Evolutionary conservation across 2,888 invertebrate species (phyloP), one percentile per base, ranked within the genome.

Genomic region (Scelioninae gen. 2): DNA sequence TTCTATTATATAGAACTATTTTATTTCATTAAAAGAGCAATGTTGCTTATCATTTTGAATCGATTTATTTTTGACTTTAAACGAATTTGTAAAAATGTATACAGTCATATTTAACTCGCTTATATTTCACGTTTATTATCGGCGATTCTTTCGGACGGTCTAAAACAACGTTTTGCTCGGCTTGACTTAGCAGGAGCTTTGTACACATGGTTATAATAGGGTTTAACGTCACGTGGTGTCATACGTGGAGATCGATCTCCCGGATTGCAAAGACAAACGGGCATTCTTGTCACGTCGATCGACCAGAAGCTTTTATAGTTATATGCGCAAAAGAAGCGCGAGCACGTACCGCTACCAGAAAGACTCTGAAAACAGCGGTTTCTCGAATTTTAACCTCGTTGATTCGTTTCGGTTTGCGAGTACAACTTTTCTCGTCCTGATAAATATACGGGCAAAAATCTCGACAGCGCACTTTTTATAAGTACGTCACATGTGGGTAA

Each of bases 201-300:
- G 41, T 41, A 31, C 48, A 57, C 65, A 41, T 33, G 35, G 22
- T 35, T 41, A 58, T 50, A 15, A 58, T 58, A 39, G 16, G 19
- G 15, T 60, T 46, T 43, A 43, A 68, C 22, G n/a, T n/a, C n/a
- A 63, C 55, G 63, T 37, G 48, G 57, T 70, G 64, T 65, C 65
- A 55, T 65, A 55, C 45, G 37, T 9, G 6, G 28, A 58, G 65
- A 65, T 65, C 65, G 72, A 72, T 72, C 55, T 61, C 16, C 13
- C 45, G 33, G 55, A 72, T 55, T 31, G 48, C 53, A 48, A 65
- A 65, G 41, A 71, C 25, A 58, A 64, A 57, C 35, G 50, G 18
- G 43, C 61, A 72, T 72, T 67, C 72, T 11, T 13, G 72, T 67
- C 72, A 72, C 67, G 72, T 72, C 60, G 61, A 67, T 67, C 67